These are phyloP conservation scores for Calosoma granatense DNA, from an alignment of 1,140 invertebrate genomes.

Conservation along the genomic window DNA sequence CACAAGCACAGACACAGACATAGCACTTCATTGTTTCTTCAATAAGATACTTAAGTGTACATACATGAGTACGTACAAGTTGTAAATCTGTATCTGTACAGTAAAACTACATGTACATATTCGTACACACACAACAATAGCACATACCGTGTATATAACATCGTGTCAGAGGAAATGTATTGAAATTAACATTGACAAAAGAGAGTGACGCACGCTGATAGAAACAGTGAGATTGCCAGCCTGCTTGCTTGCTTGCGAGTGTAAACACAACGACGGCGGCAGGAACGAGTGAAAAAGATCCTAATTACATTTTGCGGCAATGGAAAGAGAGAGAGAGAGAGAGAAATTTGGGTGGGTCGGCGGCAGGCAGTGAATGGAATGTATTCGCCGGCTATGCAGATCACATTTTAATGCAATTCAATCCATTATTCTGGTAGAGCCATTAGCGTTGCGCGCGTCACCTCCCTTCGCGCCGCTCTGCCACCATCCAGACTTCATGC, in stretches of 20 bases:
- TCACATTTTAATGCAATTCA: slow-evolving; percentile 39
- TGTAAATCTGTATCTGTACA: not conserved
- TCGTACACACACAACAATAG: too few species aligned
- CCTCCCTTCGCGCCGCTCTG: not conserved
- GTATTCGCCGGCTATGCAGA: slow-evolving; percentile 20
- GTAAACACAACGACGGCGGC: not conserved
- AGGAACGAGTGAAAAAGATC: slow-evolving; percentile 9
- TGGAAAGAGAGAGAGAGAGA: not conserved
- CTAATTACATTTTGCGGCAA: slow-evolving; percentile 8
- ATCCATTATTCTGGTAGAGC: slow-evolving; percentile 36
- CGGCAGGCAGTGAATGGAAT: not conserved
- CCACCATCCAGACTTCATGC: slow-evolving; percentile 23
- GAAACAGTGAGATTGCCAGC: slow-evolving; percentile 1
- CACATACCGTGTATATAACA: not conserved
- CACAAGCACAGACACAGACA: not conserved
- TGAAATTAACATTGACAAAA: slow-evolving; percentile 5
- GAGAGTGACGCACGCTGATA: slow-evolving; percentile 3
- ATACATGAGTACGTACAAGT: not conserved
- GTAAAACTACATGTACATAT: too few species aligned
- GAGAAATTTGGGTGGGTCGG: not conserved
- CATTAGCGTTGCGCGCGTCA: slow-evolving; percentile 30
- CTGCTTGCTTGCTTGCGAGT: too few species aligned
- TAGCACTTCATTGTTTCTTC: not conserved
- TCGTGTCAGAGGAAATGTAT: not conserved
- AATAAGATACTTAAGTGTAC: not conserved